These are phyloP conservation scores for Peribatodes rhomboidaria DNA, from an alignment of 2,888 invertebrate species.

Conservation along the genomic window DNA sequence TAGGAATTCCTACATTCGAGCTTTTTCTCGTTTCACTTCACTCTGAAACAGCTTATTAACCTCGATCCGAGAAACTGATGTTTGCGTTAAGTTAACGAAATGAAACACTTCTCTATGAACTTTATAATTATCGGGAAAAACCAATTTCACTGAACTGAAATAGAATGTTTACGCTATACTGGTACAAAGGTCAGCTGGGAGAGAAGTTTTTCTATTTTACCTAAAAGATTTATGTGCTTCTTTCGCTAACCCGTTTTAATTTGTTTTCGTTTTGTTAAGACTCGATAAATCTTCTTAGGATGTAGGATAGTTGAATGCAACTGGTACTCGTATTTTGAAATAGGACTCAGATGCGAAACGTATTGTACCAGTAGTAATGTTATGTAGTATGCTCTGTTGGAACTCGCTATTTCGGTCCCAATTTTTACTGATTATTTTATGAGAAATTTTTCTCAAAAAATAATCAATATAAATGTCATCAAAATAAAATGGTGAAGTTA, in stretches of 20 bases:
- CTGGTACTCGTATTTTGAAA: slow-evolving; percentile 40
- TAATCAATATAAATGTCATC: too few species aligned
- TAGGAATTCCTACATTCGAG: slow-evolving; percentile 67
- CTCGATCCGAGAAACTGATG: slow-evolving; percentile 59
- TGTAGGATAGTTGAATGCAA: slow-evolving; percentile 41
- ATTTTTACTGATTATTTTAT: too few species aligned
- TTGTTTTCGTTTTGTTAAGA: slow-evolving; percentile 50
- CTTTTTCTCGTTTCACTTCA: slow-evolving; percentile 56
- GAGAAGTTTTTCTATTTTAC: slow-evolving; percentile 49
- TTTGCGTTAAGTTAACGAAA: slow-evolving; percentile 55
- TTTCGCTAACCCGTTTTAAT: slow-evolving; percentile 49
- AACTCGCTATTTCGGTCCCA: neutral
- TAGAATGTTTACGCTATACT: slow-evolving; percentile 46
- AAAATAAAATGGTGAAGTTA: too few species aligned
- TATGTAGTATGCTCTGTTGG: neutral
- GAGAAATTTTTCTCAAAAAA: neutral
- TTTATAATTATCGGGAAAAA: slow-evolving; percentile 45
- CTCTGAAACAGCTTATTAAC: slow-evolving; percentile 66
- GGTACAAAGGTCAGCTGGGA: slow-evolving; percentile 42
- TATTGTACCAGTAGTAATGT: neutral
- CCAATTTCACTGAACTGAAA: slow-evolving; percentile 42
- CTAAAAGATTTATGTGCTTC: slow-evolving; percentile 49
- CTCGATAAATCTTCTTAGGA: slow-evolving; percentile 43
- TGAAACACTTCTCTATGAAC: slow-evolving; percentile 49
- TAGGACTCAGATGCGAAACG: slow-evolving; percentile 22